Evolutionary conservation across 2,113 vertebrate genomes (phyloP), one percentile per base, ranked within the genome.

Genomic region (Dendropsophus ebraccatus): DNA sequence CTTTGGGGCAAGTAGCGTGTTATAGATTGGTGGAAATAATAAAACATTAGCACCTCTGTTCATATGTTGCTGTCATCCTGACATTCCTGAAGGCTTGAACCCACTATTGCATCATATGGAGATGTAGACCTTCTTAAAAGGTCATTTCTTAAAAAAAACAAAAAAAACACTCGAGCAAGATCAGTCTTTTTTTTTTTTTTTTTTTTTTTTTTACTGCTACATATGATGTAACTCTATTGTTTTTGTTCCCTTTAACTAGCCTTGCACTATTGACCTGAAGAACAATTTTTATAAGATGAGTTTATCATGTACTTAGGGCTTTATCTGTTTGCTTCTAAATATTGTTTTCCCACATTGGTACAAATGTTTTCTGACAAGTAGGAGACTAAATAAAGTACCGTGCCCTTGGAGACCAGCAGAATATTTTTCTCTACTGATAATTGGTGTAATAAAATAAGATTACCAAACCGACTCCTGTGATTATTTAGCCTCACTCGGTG

Each of bases 391-490:
- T 77, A 35, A 78, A 45, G 56, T 65, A 62, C 56, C 28, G 19
- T 75, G 73, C 16, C 7, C 52, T 9, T 41, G 6, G n/a, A 28
- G 12, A 81, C 25, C 30, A 62, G 77, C 23, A 62, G 35, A 45
- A 37, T 60, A 25, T n/a, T 60, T 28, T 62, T 62, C 78, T 62
- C 49, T 65, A 62, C 78, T 30, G 60, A 65, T 47, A 47, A 65
- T 28, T 65, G 37, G 16, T 19, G 7, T 37, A 80, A 80, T 45
- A 81, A 81, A 47, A 81, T 14, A 28, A 47, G 5, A 16, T 81
- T 25, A 47, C 32, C n/a, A 47, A 47, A 62, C 16, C 4, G 23
- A 10, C 13, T 81, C 56, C n/a, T 54, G 49, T 52, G 28, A 17
- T 76, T 2, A 52, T 50, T 50, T 50, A 25, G 7, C 12, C 25